A percentile compares a stretch with the other conserved stretches of the same genome.
Conservation (phyloP, 2,888 invertebrate species). For the Ochropacha duplaris region DNA sequence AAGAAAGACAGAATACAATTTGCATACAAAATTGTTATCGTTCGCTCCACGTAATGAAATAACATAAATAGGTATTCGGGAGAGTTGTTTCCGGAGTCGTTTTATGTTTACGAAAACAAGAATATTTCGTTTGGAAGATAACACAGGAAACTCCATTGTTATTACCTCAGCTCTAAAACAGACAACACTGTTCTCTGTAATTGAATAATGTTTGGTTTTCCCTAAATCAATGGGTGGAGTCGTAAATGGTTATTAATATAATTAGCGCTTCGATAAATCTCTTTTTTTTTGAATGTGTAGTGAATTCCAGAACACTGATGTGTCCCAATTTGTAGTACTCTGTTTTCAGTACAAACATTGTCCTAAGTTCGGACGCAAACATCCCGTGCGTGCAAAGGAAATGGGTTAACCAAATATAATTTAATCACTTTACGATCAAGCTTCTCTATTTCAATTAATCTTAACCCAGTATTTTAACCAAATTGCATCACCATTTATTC, state of each 20-base stretch:
- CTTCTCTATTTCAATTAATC: slow-evolving; percentile 33
- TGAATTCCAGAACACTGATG: slow-evolving; percentile 34
- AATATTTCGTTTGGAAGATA: slow-evolving; percentile 12
- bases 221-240: not conserved
- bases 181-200: not conserved
- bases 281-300: slow-evolving; percentile 39
- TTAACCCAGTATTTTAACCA: not conserved
- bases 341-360: slow-evolving; percentile 70
- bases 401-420: slow-evolving; percentile 63
- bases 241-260: not conserved
- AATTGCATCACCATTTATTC: slow-evolving; percentile 5
- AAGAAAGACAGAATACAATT: slow-evolving; percentile 33
- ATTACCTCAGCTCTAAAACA: not conserved
- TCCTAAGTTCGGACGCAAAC: slow-evolving; percentile 57
- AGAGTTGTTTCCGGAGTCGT: slow-evolving; percentile 35
- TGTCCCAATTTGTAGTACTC: slow-evolving; percentile 52
- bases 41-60: slow-evolving; percentile 42
- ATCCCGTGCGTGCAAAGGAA: slow-evolving; percentile 63
- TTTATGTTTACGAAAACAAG: slow-evolving; percentile 33
- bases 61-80: slow-evolving; percentile 29
- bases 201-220: slow-evolving; percentile 1
- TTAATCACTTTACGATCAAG: slow-evolving; percentile 50
- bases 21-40: slow-evolving; percentile 39
- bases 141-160: not conserved
- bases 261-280: slow-evolving; percentile 25